Base-by-base conservation (phyloP, 2,797 vertebrate species). In the Chromobotia macracanthus region DNA sequence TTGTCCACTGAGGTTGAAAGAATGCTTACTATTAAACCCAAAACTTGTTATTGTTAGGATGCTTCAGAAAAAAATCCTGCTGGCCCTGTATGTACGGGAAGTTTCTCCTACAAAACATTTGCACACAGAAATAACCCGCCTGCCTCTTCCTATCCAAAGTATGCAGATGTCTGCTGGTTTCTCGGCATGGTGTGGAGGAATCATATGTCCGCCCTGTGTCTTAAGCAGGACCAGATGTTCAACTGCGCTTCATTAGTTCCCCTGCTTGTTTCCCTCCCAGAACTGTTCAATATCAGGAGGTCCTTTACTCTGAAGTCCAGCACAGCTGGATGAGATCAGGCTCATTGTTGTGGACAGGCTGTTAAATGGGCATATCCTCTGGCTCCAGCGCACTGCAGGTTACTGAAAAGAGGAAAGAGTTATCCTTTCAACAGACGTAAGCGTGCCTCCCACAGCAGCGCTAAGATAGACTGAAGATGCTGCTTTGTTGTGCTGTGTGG, bases 201-300 rank as follows among this genome's bases (percentile, higher is more conserved):
- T 79, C 80, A 67, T 60, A 82, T 82, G 83, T 86, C 89, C 86
- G 79, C 85, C 48, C 64, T n/a, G 66, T 25, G 55, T 12, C 71
- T 72, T 92, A 90, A 93, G 83, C 88, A 89, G 85, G 88, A 92
- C 84, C 93, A 94, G 92, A 93, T 93, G 92, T 88, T 87, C 82
- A 87, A 90, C 88, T 90, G 89, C 87, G 83, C 85, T 89, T 87
- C 84, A 87, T 73, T 80, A 86, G 89, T 58, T 90, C 84, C 83
- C 82, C 87, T 83, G 78, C 81, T 85, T 80, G 88, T 86, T 79
- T 86, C 87, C 28, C 85, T 85, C 76, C 64, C 80, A 68, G 75
- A 64, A 41, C 77, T 80, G 77, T 81, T 70, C 61, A 58, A 75
- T 90, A 84, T 82, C 76, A 84, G 64, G 84, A 85, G 80, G 64